Evolutionary conservation across 2,113 vertebrate genomes (phyloP).

Genomic region (Rhabdomys dilectus): DNA sequence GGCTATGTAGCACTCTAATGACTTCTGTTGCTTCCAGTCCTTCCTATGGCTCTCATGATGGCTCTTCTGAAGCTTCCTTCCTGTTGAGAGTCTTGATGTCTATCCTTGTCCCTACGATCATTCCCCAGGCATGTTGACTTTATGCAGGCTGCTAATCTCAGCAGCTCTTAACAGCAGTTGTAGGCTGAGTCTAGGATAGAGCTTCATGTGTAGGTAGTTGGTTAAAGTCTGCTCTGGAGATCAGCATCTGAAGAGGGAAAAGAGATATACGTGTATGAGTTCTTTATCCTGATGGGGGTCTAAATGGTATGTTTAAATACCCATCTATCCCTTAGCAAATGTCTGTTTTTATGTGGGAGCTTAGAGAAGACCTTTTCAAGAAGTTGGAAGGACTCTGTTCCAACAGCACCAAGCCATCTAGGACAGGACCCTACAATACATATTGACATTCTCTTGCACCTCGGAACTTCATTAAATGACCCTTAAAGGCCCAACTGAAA

Average conservation of each 20-base stretch:
- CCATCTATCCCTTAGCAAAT: neutral
- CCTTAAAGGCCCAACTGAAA: constrained; percentile 10
- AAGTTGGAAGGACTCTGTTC: neutral
- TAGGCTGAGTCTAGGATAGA: neutral
- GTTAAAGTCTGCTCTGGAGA: neutral
- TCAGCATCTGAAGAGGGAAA: neutral
- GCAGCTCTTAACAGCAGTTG: neutral
- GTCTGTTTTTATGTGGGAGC: neutral
- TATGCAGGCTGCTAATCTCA: neutral
- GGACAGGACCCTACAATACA: neutral
- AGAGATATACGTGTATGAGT: neutral
- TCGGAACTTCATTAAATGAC: neutral
- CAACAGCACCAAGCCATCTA: neutral
- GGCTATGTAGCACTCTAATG: neutral
- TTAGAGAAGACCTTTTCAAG: neutral
- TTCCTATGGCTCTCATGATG: neutral
- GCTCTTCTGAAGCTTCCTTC: neutral
- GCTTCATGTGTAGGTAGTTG: neutral
- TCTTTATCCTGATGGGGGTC: neutral
- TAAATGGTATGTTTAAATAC: neutral
- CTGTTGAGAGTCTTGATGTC: neutral
- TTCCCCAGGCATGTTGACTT: neutral
- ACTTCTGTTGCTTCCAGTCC: neutral
- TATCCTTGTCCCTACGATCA: neutral
- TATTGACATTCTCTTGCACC: neutral